Evolutionary conservation across 1,140 invertebrate species (phyloP), one percentile per base, ranked within the genome.

Genomic region (Neodiprion lecontei): DNA sequence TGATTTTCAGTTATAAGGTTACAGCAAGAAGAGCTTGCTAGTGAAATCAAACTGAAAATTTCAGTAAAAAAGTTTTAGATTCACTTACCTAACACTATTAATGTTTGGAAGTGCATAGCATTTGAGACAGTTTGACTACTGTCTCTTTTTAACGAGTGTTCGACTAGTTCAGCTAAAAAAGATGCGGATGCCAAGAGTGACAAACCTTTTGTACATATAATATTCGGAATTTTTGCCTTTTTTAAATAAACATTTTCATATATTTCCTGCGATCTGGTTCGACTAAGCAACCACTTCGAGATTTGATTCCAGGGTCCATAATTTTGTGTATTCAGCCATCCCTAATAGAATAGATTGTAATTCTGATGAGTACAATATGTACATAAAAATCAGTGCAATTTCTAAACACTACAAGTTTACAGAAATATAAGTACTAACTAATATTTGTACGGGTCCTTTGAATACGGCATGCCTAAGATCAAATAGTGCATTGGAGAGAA

Each of bases 261-360:
- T 68, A 87, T 85, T 53, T 74, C 68, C 76, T 87, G 84, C 0
- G 48, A 3, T 69, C 76, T 80, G 4, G 82, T 82, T 81, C 83
- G 84, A 49, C 82, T 85, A 50, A 87, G 76, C 70, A 87, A 50
- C 67, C 74, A 77, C 65, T 48, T 47, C 8, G 73, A 76, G 10
- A 84, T 61, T 10, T 76, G 67, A 48, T n/a, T 61, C 84, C 83
- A 87, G 17, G 80, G 61, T 21, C 80, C 79, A 69, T 75, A 77
- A 28, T 73, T 47, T 9, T 79, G 81, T 10, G 79, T 76, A 23
- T 76, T 74, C 7, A 82, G 23, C 7, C 72, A 79, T 74, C 78
- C 77, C 79, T 80, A 47, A 40, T 76, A 74, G 50, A 50, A 73
- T 48, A 61, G 21, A 17, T 49, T 17, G 53, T 47, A 48, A 66